These are phyloP conservation scores for Macrotus californicus DNA, from an alignment of 2,113 vertebrate species.

Conservation along the genomic window DNA sequence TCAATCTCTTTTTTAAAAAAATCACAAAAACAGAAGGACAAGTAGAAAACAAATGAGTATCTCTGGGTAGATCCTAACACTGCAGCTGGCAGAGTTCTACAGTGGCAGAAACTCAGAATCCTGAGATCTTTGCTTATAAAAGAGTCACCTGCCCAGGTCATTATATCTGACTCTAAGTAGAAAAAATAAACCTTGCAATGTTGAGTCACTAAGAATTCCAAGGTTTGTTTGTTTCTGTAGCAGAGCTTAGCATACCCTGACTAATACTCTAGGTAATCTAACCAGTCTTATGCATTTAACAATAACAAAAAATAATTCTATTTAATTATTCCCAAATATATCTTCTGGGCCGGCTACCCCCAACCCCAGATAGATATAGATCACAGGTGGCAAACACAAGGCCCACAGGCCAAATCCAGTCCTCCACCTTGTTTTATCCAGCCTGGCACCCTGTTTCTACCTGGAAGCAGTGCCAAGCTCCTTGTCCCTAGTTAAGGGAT, in stretches of 20 bases:
- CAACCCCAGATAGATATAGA: neutral
- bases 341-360: neutral
- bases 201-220: neutral
- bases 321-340: neutral
- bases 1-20: neutral
- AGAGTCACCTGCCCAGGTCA: neutral
- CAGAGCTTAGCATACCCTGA: conserved; percentile 22
- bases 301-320: neutral
- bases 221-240: conserved; percentile 19
- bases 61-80: neutral
- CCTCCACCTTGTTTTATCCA: no score
- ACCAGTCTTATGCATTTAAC: neutral
- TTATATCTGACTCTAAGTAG: neutral
- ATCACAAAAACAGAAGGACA: neutral
- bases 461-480: no score
- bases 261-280: neutral
- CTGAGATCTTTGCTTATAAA: neutral
- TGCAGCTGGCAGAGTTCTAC: neutral
- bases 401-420: no score
- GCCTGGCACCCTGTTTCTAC: no score
- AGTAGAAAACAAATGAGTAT: neutral
- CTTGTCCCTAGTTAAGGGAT: no score
- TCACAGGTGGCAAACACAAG: no score
- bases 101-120: neutral
- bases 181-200: neutral